A percentile compares a stretch with the other conserved stretches of the same genome.
These are phyloP conservation scores for Psittacula echo DNA, from an alignment of 2,797 vertebrate species.

Conservation along the genomic window DNA sequence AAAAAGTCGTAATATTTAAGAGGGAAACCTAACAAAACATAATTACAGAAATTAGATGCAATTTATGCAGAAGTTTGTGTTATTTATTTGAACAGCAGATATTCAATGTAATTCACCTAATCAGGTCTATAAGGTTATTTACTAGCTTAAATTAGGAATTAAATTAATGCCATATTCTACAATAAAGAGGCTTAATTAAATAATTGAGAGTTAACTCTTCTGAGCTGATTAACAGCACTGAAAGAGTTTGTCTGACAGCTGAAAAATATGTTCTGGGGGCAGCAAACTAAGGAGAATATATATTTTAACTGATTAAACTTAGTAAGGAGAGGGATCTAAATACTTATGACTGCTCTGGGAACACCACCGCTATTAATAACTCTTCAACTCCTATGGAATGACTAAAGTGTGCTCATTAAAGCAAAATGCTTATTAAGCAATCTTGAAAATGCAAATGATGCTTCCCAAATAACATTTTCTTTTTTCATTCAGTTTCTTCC, in stretches of 20 bases:
- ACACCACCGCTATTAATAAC: not conserved
- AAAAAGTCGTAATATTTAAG: not conserved
- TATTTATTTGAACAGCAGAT: slow-evolving; percentile 23
- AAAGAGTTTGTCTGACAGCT: not conserved
- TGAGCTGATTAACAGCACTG: slow-evolving; percentile 11
- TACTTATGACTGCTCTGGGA: not conserved
- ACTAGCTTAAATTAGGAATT: slow-evolving; percentile 47
- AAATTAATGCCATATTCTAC: slow-evolving; percentile 32
- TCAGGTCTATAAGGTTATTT: slow-evolving; percentile 36
- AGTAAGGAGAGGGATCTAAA: not conserved
- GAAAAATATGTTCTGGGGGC: not conserved
- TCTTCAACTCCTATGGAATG: not conserved
- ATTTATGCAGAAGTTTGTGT: not conserved
- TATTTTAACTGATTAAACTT: not conserved
- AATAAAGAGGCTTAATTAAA: slow-evolving; percentile 49
- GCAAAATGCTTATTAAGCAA: slow-evolving; percentile 24
- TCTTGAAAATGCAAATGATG: not conserved
- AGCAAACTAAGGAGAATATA: not conserved
- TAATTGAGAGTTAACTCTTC: slow-evolving; percentile 13
- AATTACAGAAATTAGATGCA: not conserved
- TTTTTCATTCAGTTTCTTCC: not conserved
- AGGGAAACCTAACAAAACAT: not conserved
- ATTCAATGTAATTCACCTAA: slow-evolving; percentile 33
- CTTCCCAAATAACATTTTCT: not conserved
- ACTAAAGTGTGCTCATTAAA: slow-evolving; percentile 14